These are phyloP conservation scores for Eustalomyia histrio DNA, from an alignment of 2,888 invertebrate species.

Conservation along the genomic window DNA sequence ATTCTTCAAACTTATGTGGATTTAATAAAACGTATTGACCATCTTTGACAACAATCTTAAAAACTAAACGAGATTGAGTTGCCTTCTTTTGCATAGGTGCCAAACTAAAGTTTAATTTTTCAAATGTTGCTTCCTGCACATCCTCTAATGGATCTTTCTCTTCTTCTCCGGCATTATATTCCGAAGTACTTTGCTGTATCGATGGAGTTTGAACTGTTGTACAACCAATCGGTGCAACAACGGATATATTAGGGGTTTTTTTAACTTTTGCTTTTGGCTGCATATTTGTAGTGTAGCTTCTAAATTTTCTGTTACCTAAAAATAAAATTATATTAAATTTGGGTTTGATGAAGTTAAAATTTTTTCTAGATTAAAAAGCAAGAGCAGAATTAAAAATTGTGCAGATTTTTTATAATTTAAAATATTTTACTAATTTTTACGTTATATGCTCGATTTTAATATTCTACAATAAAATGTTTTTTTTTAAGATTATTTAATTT, in stretches of 20 bases:
- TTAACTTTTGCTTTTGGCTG: conserved; percentile 22
- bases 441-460: too few species aligned
- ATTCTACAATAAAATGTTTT: too few species aligned
- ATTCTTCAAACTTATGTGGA: too few species aligned
- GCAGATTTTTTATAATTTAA: too few species aligned
- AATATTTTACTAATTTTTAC: too few species aligned
- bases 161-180: conserved; percentile 17
- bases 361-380: too few species aligned
- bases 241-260: conserved; percentile 54
- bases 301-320: conserved; percentile 86
- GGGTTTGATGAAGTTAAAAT: too few species aligned
- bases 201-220: conserved; percentile 49
- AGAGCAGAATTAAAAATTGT: too few species aligned
- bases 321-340: neutral
- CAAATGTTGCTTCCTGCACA: conserved; percentile 58
- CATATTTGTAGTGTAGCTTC: conserved; percentile 67
- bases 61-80: conserved; percentile 77
- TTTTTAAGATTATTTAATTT: too few species aligned
- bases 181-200: neutral
- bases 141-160: conserved; percentile 68
- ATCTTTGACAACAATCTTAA: conserved; percentile 86
- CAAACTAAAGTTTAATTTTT: conserved; percentile 62
- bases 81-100: conserved; percentile 74
- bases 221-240: conserved; percentile 51
- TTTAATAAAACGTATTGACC: conserved; percentile 84